Evolutionary conservation across 2,113 vertebrate genomes (phyloP).

Genomic region (Tylochromis polylepis): DNA sequence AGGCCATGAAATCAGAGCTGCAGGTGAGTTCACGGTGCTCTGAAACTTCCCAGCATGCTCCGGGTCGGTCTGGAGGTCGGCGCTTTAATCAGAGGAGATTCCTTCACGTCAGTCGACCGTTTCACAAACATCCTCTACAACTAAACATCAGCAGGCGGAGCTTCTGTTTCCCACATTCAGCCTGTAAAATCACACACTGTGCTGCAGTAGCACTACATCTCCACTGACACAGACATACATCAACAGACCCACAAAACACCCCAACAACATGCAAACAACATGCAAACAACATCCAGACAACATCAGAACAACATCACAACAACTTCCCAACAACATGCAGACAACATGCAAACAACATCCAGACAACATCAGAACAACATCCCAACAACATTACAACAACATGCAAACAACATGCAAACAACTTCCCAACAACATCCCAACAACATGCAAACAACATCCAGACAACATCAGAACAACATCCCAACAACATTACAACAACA

Average conservation of each 20-base stretch:
- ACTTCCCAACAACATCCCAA: no score
- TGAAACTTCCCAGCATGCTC: slow-evolving; percentile 12
- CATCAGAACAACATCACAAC: no score
- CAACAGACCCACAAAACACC: background rate
- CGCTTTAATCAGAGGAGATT: slow-evolving; percentile 16
- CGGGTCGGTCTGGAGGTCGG: background rate
- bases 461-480: fast-evolving
- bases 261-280: fast-evolving
- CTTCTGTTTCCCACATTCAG: background rate
- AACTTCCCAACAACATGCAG: no score
- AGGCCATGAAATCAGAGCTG: background rate
- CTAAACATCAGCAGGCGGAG: background rate
- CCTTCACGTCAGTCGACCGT: slow-evolving; percentile 24
- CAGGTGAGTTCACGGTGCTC: background rate
- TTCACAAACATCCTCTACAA: slow-evolving; percentile 39
- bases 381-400: fast-evolving
- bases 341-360: no score
- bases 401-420: fast-evolving
- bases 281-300: no score
- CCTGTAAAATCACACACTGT: background rate
- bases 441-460: fast-evolving
- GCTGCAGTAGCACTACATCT: background rate
- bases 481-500: fast-evolving
- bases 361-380: fast-evolving
- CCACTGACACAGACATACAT: background rate